Evolutionary conservation across 2,797 vertebrate species (phyloP).

Genomic region (Limosa lapponica): DNA sequence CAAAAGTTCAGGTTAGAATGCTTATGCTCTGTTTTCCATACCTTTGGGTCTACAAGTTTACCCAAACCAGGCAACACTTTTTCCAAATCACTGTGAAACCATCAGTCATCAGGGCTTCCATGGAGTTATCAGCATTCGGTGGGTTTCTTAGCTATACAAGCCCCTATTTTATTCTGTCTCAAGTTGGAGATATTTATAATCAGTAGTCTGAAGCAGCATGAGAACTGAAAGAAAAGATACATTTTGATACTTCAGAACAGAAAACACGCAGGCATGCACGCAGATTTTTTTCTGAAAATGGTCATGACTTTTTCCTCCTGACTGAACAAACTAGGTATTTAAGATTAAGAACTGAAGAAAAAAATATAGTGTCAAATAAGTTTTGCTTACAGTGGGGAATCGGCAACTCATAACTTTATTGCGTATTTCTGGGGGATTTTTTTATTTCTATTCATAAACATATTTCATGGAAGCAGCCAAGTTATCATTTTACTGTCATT

Average conservation of each 20-base stretch:
- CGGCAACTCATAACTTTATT: neutral
- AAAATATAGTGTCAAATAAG: neutral
- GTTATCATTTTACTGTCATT: neutral
- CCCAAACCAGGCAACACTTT: neutral
- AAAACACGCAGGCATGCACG: neutral
- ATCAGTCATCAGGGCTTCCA: neutral
- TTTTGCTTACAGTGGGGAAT: neutral
- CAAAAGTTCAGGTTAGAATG: neutral
- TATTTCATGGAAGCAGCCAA: neutral
- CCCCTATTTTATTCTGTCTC: neutral
- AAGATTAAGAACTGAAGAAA: neutral
- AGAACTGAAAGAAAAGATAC: neutral
- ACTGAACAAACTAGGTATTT: neutral
- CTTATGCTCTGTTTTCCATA: neutral
- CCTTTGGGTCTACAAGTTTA: neutral
- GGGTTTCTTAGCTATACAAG: neutral
- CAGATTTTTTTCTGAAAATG: neutral
- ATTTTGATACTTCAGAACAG: neutral
- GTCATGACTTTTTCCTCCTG: neutral
- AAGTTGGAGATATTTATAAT: neutral
- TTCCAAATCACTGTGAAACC: neutral
- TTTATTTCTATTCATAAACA: neutral
- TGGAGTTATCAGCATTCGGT: neutral
- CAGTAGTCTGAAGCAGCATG: neutral
- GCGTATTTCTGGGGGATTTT: neutral